Conservation (phyloP, 2,113 vertebrate species). For the Brevimyrus niger region DNA sequence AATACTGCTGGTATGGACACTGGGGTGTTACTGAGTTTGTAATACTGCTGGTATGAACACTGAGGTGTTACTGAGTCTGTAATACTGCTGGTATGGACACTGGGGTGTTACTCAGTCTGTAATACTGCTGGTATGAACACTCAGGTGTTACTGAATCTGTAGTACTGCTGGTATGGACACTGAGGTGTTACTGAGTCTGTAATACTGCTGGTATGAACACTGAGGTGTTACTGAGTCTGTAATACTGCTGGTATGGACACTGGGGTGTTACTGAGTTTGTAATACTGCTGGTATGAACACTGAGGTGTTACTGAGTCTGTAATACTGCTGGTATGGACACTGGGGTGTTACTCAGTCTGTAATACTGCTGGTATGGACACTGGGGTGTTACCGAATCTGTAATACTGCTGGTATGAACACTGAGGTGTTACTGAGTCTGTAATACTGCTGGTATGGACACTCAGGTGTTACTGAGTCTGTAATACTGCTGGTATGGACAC, state of each 20-base stretch:
- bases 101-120: neutral
- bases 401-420: too few relatives aligned
- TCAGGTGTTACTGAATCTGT: neutral
- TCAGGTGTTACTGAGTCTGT: too few relatives aligned
- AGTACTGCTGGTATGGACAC: neutral
- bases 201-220: neutral
- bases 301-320: neutral
- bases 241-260: neutral
- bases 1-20: neutral
- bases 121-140: neutral
- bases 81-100: neutral
- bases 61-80: neutral
- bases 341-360: neutral
- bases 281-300: neutral
- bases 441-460: too few relatives aligned
- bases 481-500: too few relatives aligned
- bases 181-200: neutral
- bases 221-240: neutral
- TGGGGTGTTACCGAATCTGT: neutral
- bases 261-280: neutral
- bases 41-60: neutral
- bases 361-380: neutral
- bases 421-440: too few relatives aligned
- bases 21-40: neutral
- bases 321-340: neutral